phyloP scores from a whole-genome alignment of 2,888 invertebrate genomes.

The Dasysyrphus albostriatus region DNA sequence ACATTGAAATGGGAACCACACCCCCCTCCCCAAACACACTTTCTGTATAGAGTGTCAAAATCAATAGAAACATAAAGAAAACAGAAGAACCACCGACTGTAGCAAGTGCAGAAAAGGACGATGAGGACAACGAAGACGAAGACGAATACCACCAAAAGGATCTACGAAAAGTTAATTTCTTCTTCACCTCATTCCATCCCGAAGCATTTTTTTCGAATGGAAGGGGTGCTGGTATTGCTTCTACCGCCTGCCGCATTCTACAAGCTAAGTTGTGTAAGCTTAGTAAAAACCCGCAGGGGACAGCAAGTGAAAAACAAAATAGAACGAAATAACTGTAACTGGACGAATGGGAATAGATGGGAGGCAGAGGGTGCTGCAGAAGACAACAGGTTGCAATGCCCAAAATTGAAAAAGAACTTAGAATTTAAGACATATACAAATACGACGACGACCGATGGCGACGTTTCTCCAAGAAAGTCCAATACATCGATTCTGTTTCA shows the following conservation, averaged over 20 bases:
- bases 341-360: background rate
- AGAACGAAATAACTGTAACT: background rate
- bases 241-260: conserved; percentile 52
- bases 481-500: conserved; percentile 42
- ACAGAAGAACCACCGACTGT: conserved; percentile 11
- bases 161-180: conserved; percentile 54
- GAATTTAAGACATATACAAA: conserved; percentile 23
- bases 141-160: conserved; percentile 58
- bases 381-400: conserved; percentile 72
- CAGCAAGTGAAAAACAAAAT: conserved; percentile 18
- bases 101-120: background rate
- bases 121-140: conserved; percentile 1
- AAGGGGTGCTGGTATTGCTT: background rate
- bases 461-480: conserved; percentile 38
- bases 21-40: conserved; percentile 3
- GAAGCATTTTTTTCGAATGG: background rate
- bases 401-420: conserved; percentile 39
- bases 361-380: background rate
- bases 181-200: conserved; percentile 19
- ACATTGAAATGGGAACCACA: conserved; percentile 34
- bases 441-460: background rate
- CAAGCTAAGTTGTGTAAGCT: conserved; percentile 73
- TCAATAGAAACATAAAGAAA: conserved; percentile 50
- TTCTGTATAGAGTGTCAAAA: conserved; percentile 59
- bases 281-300: conserved; percentile 54